These are phyloP conservation scores for Drosophila rufa DNA, from an alignment of 1,140 invertebrate species.

Conservation along the genomic window DNA sequence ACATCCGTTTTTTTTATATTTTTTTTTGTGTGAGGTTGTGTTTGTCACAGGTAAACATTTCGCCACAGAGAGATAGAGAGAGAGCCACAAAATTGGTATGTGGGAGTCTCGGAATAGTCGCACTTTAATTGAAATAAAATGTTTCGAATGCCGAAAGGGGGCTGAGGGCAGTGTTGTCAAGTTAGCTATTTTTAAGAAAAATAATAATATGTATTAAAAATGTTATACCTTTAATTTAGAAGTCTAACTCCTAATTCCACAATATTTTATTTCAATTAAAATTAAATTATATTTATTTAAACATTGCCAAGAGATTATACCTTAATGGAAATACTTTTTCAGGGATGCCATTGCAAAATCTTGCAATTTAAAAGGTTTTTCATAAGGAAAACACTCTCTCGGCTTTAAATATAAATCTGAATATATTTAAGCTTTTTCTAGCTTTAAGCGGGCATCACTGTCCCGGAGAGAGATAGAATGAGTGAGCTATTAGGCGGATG, in stretches of 20 bases:
- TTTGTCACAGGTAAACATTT: slow-evolving; percentile 66
- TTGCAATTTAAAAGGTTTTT: no score
- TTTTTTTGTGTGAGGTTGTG: slow-evolving; percentile 23
- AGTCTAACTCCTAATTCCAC: no score
- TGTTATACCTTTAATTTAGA: no score
- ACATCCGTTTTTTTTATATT: slow-evolving; percentile 11
- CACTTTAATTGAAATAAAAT: slow-evolving; percentile 78
- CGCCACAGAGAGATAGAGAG: slow-evolving; percentile 2
- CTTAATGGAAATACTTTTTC: no score
- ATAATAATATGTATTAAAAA: no score
- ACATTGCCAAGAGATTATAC: no score
- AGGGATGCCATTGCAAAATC: no score
- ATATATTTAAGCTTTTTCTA: not conserved
- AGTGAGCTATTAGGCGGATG: slow-evolving; percentile 36
- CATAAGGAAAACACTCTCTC: no score
- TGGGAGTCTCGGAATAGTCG: slow-evolving; percentile 34
- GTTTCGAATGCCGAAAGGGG: slow-evolving; percentile 45
- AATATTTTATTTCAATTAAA: no score
- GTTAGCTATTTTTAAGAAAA: no score
- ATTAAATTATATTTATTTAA: no score
- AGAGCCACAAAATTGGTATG: slow-evolving; percentile 41
- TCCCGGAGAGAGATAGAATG: not conserved
- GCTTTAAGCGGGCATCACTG: slow-evolving; percentile 6
- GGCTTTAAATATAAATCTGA: not conserved
- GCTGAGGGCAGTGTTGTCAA: not conserved